Percentiles rank a stretch among this genome's conserved stretches.
phyloP scores from a whole-genome alignment of 2,113 vertebrate species.

The Pseudonaja textilis region DNA sequence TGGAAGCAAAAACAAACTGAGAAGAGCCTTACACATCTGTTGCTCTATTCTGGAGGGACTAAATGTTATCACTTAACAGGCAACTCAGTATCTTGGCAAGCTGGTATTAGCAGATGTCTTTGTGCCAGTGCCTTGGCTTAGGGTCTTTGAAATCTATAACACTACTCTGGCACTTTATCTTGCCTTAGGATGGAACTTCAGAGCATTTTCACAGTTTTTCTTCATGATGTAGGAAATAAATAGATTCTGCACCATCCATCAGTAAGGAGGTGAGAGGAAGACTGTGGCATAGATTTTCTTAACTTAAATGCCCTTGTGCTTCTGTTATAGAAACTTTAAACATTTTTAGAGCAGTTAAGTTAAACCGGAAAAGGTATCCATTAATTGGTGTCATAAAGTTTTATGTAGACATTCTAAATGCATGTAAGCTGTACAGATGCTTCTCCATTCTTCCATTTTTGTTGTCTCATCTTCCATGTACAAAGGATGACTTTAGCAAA shows the following conservation, averaged over 20 bases:
- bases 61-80: constrained; percentile 28
- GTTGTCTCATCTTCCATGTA: not conserved
- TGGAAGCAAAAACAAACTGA: constrained; percentile 36
- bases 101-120: constrained; percentile 21
- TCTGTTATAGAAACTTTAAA: not conserved
- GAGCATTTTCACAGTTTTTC: not conserved
- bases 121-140: constrained; percentile 6
- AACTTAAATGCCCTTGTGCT: not conserved
- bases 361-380: not conserved
- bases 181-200: not conserved
- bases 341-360: not conserved
- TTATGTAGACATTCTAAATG: not conserved
- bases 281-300: no score
- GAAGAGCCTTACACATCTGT: constrained; percentile 21
- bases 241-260: not conserved
- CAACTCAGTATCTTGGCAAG: constrained; percentile 25
- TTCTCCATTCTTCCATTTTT: not conserved
- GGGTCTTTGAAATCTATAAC: constrained; percentile 17
- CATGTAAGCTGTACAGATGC: not conserved
- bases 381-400: not conserved
- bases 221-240: not conserved
- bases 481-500: not conserved
- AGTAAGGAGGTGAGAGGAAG: not conserved
- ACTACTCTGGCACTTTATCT: not conserved
- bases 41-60: constrained; percentile 30